phyloP scores from a whole-genome alignment of 92 coral and sea anemone genomes.

The Parazoanthus darwini region DNA sequence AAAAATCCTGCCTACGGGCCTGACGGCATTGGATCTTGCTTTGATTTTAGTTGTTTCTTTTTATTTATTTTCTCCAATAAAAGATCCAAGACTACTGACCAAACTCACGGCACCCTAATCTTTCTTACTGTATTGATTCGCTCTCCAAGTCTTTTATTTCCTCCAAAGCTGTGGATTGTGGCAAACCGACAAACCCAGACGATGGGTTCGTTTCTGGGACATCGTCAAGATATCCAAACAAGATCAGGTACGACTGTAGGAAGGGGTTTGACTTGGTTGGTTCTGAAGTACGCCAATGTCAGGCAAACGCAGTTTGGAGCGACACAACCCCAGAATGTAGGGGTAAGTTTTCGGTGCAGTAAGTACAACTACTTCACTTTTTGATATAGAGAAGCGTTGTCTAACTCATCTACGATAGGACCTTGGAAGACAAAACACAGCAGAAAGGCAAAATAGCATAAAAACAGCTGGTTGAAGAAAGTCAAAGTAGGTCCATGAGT shows the following conservation, averaged over 20 bases:
- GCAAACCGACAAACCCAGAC: constrained; percentile 50
- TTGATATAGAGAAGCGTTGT: too few species aligned
- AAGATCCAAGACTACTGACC: not conserved
- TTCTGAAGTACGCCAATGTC: constrained; percentile 55
- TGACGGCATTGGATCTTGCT: too few species aligned
- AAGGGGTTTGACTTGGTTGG: constrained; percentile 75
- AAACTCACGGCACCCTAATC: not conserved
- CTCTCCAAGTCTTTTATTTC: not conserved
- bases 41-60: too few species aligned
- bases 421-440: too few species aligned
- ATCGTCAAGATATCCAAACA: constrained; percentile 53
- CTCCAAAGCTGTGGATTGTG: constrained; percentile 67
- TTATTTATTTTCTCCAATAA: too few species aligned
- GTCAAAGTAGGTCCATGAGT: too few species aligned
- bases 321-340: constrained; percentile 50
- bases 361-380: too few species aligned
- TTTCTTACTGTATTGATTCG: not conserved
- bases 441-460: too few species aligned
- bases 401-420: too few species aligned
- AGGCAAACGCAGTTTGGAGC: constrained; percentile 78
- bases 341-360: constrained; percentile 41
- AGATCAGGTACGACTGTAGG: constrained; percentile 61
- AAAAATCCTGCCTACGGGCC: too few species aligned
- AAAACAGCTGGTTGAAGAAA: too few species aligned
- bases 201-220: constrained; percentile 60